A percentile compares a stretch with the other conserved stretches of the same genome.
Conservation (phyloP, 2,797 vertebrate species). For the Muscicapa striata region DNA sequence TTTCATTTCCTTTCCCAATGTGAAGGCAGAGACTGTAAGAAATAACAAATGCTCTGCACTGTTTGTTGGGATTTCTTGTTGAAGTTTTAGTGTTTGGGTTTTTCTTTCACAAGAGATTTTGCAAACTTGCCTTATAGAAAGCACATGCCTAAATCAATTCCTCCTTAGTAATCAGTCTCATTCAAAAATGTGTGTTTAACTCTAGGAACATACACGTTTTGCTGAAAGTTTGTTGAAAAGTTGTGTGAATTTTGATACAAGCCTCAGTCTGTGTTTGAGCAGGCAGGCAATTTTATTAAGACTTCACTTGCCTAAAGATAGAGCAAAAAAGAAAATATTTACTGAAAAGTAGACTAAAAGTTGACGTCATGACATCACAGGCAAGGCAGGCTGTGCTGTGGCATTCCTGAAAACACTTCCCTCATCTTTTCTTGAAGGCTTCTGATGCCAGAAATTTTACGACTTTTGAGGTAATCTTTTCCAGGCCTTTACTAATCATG, state of each 20-base stretch:
- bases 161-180: neutral
- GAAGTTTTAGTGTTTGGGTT: neutral
- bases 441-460: neutral
- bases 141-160: neutral
- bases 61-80: neutral
- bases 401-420: neutral
- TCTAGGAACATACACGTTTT: neutral
- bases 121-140: neutral
- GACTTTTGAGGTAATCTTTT: neutral
- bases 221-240: neutral
- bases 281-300: neutral
- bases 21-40: neutral
- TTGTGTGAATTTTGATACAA: neutral
- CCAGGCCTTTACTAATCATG: neutral
- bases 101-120: neutral
- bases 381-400: neutral
- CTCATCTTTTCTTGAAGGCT: neutral
- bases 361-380: neutral
- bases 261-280: neutral
- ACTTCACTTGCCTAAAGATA: neutral
- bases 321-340: neutral
- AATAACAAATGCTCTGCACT: neutral
- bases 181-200: neutral
- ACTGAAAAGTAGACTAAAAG: neutral
- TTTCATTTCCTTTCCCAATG: slow-evolving; percentile 22